Percentiles rank a stretch among this genome's conserved stretches.
Evolutionary conservation across 2,113 vertebrate species (phyloP).

Genomic region (Dasyornis broadbenti): DNA sequence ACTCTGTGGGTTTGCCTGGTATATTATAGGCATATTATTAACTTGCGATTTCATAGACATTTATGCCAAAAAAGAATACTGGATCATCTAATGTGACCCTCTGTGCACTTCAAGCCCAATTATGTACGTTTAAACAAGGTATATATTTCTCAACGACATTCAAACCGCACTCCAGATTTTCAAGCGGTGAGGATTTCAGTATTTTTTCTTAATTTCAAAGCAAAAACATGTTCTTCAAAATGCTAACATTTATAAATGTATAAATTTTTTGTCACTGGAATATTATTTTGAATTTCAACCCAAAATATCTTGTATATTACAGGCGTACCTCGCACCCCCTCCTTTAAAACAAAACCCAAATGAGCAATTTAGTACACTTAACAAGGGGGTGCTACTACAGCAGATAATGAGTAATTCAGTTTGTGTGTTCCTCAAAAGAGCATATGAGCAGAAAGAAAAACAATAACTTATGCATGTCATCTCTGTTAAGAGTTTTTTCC

Average conservation of each 20-base stretch:
- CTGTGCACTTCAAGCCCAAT: not conserved
- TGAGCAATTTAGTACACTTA: not conserved
- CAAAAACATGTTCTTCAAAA: not conserved
- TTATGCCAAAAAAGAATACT: not conserved
- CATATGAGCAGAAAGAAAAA: not conserved
- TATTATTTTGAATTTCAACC: not conserved
- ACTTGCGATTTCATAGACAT: not conserved
- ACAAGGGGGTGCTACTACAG: not conserved
- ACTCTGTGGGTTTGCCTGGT: not conserved
- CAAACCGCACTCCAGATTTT: not conserved
- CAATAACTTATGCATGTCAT: accelerated
- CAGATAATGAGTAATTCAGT: not conserved
- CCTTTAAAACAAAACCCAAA: not conserved
- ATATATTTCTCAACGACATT: not conserved
- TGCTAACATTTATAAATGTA: not conserved
- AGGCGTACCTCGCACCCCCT: accelerated
- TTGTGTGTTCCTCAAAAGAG: not conserved
- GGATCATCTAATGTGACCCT: not conserved
- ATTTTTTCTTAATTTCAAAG: not conserved
- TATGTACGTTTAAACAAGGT: not conserved
- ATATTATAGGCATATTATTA: not conserved
- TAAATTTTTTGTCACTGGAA: not conserved
- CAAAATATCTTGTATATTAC: not conserved
- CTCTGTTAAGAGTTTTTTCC: not conserved
- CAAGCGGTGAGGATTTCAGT: not conserved